phyloP scores from a whole-genome alignment of 2,888 invertebrate genomes.

The Plebejus argus region DNA sequence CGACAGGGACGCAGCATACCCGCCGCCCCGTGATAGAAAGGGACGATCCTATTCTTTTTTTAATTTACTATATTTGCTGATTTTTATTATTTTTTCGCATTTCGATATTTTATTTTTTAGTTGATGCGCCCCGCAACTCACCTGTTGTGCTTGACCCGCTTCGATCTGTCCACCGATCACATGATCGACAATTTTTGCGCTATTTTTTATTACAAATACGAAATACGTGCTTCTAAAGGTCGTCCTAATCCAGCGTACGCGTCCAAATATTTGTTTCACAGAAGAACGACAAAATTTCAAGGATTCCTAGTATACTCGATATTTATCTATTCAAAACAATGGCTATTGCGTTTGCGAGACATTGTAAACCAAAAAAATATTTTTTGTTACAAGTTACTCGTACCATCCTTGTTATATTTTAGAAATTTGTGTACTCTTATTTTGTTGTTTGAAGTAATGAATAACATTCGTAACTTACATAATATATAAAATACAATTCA shows the following conservation, averaged over 20 bases:
- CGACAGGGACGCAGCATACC: slow-evolving; percentile 57
- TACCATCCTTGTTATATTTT: neutral
- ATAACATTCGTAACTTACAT: neutral
- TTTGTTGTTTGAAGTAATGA: neutral
- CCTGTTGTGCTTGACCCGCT: slow-evolving; percentile 81
- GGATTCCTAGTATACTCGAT: neutral
- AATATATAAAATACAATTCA: neutral
- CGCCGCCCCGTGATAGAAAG: slow-evolving; percentile 46
- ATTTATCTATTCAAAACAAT: slow-evolving; percentile 3
- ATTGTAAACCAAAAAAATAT: neutral
- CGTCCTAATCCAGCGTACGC: neutral
- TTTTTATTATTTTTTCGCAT: slow-evolving; percentile 81
- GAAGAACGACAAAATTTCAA: neutral
- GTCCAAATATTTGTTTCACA: neutral
- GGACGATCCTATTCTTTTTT: slow-evolving; percentile 70
- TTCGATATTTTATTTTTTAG: slow-evolving; percentile 82
- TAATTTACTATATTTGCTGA: slow-evolving; percentile 78
- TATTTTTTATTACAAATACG: slow-evolving; percentile 56
- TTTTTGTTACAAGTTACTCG: neutral
- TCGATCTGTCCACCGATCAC: slow-evolving; percentile 74
- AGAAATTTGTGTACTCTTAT: neutral
- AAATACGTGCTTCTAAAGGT: slow-evolving; percentile 34
- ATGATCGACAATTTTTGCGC: slow-evolving; percentile 70
- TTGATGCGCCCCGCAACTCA: slow-evolving; percentile 78
- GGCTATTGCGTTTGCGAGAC: neutral